Percentiles rank a stretch among this genome's conserved stretches.
These are phyloP conservation scores for Eptatretus atami DNA, from an alignment of 2,797 vertebrate species.

Conservation along the genomic window DNA sequence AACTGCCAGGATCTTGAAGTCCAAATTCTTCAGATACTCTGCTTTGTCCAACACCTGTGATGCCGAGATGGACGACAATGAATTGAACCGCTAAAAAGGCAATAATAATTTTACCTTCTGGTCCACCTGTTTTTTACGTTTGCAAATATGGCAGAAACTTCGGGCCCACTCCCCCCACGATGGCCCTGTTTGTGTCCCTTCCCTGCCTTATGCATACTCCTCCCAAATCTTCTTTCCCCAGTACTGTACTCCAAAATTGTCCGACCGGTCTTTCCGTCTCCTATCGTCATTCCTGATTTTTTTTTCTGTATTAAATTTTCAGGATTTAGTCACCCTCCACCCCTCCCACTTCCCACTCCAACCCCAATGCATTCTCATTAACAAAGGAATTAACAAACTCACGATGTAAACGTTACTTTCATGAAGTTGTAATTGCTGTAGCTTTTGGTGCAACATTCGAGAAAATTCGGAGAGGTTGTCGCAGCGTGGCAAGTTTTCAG, in stretches of 20 bases:
- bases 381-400: constrained; percentile 17
- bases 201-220: constrained; percentile 10
- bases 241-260: too few relatives aligned
- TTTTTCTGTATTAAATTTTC: constrained; percentile 11
- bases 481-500: constrained; percentile 13
- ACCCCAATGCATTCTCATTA: constrained; percentile 10
- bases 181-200: neutral
- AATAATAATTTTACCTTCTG: neutral
- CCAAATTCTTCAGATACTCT: constrained; percentile 50
- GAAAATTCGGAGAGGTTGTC: constrained; percentile 48
- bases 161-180: neutral
- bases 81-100: neutral
- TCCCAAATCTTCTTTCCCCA: constrained; percentile 3
- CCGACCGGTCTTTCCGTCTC: too few relatives aligned
- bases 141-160: neutral
- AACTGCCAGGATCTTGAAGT: constrained; percentile 48
- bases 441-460: constrained; percentile 35
- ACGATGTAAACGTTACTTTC: constrained; percentile 56
- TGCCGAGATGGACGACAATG: neutral
- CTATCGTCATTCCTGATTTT: too few relatives aligned
- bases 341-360: constrained; percentile 8
- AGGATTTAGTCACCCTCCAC: constrained; percentile 11
- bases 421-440: constrained; percentile 14
- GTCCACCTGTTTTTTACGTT: neutral
- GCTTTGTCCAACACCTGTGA: constrained; percentile 64